phyloP scores from a whole-genome alignment of 1,140 invertebrate genomes.

The Meteorus sp. region DNA sequence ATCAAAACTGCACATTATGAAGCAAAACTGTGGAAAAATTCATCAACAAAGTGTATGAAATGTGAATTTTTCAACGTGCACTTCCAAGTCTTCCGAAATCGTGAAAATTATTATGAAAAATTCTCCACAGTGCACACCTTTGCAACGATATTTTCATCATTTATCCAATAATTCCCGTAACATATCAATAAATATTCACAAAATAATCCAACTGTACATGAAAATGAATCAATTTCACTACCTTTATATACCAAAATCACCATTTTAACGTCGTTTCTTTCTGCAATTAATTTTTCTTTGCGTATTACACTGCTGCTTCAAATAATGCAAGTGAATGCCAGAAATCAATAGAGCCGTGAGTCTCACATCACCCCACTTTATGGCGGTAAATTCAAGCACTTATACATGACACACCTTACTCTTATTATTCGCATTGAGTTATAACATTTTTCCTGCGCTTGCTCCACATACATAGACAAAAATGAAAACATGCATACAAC shows the following conservation, averaged over 20 bases:
- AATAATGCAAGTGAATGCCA: slow-evolving; percentile 15
- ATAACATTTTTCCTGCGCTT: background rate
- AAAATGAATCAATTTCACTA: slow-evolving; percentile 23
- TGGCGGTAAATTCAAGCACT: slow-evolving; percentile 38
- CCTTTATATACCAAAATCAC: slow-evolving; percentile 46
- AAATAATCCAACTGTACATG: background rate
- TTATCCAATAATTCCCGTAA: too few species aligned
- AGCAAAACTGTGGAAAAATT: too few species aligned
- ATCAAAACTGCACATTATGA: too few species aligned
- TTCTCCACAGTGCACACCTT: too few species aligned
- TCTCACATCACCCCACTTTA: slow-evolving; percentile 34
- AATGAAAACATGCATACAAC: slow-evolving; percentile 2
- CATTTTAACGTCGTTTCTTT: slow-evolving; percentile 37
- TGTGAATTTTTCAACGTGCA: too few species aligned
- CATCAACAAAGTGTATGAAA: too few species aligned
- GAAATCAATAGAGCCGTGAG: slow-evolving; percentile 44
- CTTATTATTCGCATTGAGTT: background rate
- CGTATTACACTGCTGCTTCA: background rate
- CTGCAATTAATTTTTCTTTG: slow-evolving; percentile 3
- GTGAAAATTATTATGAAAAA: too few species aligned
- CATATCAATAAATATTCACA: too few species aligned
- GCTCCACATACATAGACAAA: background rate
- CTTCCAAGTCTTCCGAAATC: too few species aligned
- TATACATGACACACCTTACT: background rate
- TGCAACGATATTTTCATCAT: too few species aligned